These are phyloP conservation scores for Psephotus haematonotus DNA, from an alignment of 2,113 vertebrate species.

Conservation along the genomic window DNA sequence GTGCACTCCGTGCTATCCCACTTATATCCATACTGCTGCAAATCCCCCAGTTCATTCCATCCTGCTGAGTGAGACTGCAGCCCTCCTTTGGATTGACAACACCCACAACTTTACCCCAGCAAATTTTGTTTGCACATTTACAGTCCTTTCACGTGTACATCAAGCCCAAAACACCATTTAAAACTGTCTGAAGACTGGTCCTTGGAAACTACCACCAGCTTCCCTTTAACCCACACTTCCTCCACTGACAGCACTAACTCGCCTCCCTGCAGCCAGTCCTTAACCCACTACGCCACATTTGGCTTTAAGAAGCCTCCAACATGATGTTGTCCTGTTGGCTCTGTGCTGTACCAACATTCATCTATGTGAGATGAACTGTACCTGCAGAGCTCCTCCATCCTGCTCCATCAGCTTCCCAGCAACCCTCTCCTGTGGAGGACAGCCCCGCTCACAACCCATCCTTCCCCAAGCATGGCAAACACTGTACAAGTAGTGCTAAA, in stretches of 20 bases:
- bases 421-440: background rate
- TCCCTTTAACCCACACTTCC: background rate
- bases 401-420: background rate
- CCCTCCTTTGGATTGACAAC: rapidly evolving
- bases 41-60: background rate
- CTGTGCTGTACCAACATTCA: background rate
- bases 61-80: background rate
- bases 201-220: background rate
- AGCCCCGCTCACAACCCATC: background rate
- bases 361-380: rapidly evolving
- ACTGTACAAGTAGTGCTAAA: background rate
- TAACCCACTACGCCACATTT: rapidly evolving
- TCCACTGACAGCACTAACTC: background rate
- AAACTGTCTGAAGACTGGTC: background rate
- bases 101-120: background rate
- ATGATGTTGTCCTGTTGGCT: background rate
- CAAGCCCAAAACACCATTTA: background rate
- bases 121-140: background rate
- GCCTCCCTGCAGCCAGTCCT: background rate
- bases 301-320: background rate
- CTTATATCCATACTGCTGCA: background rate
- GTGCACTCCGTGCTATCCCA: background rate
- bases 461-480: rapidly evolving
- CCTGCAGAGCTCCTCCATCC: background rate
- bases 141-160: background rate